Evolutionary conservation across 1,140 invertebrate genomes (phyloP).

Genomic region (Aleiodes sp.): DNA sequence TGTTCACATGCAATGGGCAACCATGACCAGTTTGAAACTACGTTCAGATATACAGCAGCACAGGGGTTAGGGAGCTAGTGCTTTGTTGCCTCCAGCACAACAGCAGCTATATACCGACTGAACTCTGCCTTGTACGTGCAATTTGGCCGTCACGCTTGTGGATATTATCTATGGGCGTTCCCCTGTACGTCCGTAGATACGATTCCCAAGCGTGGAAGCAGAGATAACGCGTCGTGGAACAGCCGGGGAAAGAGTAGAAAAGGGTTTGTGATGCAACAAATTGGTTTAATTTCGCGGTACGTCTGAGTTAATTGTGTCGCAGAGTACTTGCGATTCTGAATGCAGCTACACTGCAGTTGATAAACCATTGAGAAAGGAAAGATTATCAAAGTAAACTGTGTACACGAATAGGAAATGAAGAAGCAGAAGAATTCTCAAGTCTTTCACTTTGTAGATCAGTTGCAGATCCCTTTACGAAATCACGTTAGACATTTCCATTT

Average conservation of each 20-base stretch:
- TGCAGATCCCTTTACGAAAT: not conserved
- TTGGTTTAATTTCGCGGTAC: constrained; percentile 35
- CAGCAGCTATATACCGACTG: constrained; percentile 2
- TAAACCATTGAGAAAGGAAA: not conserved
- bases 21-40: constrained; percentile 35
- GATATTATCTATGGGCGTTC: constrained; percentile 40
- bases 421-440: not conserved
- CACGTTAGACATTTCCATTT: too few relatives aligned
- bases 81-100: not conserved
- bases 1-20: constrained; percentile 34
- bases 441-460: not conserved
- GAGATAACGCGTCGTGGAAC: constrained; percentile 25
- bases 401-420: not conserved
- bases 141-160: constrained; percentile 39
- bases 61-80: not conserved
- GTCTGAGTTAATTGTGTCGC: constrained; percentile 29
- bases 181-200: constrained; percentile 29
- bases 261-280: constrained; percentile 24
- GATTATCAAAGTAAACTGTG: not conserved
- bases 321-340: not conserved
- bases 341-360: not conserved
- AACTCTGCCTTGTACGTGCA: constrained; percentile 30
- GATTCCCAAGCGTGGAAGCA: constrained; percentile 26
- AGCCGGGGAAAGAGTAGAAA: constrained; percentile 28
- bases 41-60: constrained; percentile 1